phyloP scores from a whole-genome alignment of 2,113 vertebrate species.

The Kryptolebias marmoratus region DNA sequence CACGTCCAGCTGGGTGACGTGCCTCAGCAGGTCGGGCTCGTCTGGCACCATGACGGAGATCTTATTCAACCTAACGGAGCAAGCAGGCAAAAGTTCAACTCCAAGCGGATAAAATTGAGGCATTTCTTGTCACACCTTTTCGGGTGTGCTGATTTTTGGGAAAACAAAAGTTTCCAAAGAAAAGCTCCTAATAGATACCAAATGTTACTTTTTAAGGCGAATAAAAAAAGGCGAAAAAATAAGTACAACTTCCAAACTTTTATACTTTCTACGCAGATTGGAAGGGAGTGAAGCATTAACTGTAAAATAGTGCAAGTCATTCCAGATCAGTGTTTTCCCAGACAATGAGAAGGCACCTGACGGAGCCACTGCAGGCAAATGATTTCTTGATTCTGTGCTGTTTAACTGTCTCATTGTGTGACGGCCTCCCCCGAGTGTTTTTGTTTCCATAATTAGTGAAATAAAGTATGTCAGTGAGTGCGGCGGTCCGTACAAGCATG shows the following conservation, averaged over 20 bases:
- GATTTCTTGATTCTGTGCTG: constrained; percentile 55
- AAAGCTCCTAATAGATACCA: background rate
- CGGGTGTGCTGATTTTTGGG: constrained; percentile 1
- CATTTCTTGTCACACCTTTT: constrained; percentile 46
- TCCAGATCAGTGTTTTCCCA: constrained; percentile 40
- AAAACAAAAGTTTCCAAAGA: background rate
- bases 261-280: constrained; percentile 21
- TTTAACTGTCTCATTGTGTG: constrained; percentile 4
- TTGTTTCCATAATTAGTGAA: constrained; percentile 49
- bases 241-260: background rate
- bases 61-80: constrained; percentile 86
- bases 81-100: constrained; percentile 47
- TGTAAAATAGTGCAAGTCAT: constrained; percentile 74
- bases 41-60: constrained; percentile 83
- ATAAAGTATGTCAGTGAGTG: constrained; percentile 15
- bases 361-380: constrained; percentile 54
- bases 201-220: background rate
- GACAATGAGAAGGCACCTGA: constrained; percentile 35
- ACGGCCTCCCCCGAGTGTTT: constrained; percentile 30
- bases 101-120: constrained; percentile 32
- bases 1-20: constrained; percentile 93
- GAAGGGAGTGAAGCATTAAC: constrained; percentile 69
- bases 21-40: constrained; percentile 89
- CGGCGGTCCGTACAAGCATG: constrained; percentile 1
- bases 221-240: no score